Conservation (phyloP, 2,797 vertebrate species). For the Tangara arthus region DNA sequence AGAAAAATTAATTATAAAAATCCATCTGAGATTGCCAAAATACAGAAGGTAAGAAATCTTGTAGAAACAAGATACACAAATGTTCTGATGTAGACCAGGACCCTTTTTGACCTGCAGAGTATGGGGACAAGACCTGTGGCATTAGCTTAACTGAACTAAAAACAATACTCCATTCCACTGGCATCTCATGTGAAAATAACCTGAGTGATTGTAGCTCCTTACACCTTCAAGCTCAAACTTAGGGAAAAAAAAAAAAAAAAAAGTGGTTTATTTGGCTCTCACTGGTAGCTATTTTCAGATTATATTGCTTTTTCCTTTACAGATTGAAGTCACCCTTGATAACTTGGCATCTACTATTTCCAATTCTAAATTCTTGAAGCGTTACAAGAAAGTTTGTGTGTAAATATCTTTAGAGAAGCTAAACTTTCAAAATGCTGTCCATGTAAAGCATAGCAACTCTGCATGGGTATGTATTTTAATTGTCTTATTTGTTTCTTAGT, state of each 20-base stretch:
- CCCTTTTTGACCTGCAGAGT: not conserved
- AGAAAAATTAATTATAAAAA: not conserved
- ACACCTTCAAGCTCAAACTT: not conserved
- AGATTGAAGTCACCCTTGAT: not conserved
- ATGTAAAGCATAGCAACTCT: not conserved
- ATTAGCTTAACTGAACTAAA: not conserved
- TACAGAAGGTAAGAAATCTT: not conserved
- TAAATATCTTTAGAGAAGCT: not conserved
- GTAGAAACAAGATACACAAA: not conserved
- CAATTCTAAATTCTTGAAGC: not conserved
- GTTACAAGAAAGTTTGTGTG: not conserved
- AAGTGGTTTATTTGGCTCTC: not conserved
- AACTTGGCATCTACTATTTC: not conserved
- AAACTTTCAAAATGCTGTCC: not conserved
- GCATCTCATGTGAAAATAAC: not conserved
- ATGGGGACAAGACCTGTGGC: not conserved
- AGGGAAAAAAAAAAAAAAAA: not conserved
- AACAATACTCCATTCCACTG: not conserved
- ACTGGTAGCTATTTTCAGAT: not conserved
- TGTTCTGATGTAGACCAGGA: not conserved
- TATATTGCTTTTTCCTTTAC: not conserved
- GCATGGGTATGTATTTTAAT: slow-evolving; percentile 19
- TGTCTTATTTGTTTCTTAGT: slow-evolving; percentile 51
- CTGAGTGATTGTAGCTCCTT: not conserved
- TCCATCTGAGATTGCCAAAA: not conserved